A percentile compares a stretch with the other conserved stretches of the same genome.
Evolutionary conservation across 2,797 vertebrate species (phyloP).

Genomic region (Menidia menidia): DNA sequence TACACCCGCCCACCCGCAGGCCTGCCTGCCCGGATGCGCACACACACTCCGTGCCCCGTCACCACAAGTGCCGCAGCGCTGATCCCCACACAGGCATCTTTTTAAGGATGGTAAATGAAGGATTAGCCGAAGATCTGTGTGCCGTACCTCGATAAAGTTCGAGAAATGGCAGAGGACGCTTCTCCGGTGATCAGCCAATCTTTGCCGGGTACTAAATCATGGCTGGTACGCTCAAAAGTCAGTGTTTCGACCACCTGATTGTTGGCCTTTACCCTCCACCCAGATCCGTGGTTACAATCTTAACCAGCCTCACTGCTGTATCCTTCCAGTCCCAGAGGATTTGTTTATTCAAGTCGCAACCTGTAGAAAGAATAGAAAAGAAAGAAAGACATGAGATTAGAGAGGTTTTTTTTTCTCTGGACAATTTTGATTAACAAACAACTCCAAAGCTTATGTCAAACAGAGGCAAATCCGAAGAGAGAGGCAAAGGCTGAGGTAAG

Average conservation of each 20-base stretch:
- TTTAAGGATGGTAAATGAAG: slow-evolving; percentile 39
- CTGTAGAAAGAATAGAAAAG: slow-evolving; percentile 53
- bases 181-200: slow-evolving; percentile 46
- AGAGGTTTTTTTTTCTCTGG: neutral
- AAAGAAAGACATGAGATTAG: slow-evolving; percentile 28
- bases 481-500: slow-evolving; percentile 8
- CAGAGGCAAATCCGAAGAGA: slow-evolving; percentile 12
- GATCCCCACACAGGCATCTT: slow-evolving; percentile 63
- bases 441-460: slow-evolving; percentile 1
- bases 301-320: slow-evolving; percentile 22
- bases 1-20: slow-evolving; percentile 54
- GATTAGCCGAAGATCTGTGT: slow-evolving; percentile 5
- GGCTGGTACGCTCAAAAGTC: slow-evolving; percentile 33
- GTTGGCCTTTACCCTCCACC: slow-evolving; percentile 36
- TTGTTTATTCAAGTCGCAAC: slow-evolving; percentile 40
- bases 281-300: slow-evolving; percentile 24
- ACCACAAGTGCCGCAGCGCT: slow-evolving; percentile 69
- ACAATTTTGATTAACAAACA: slow-evolving; percentile 26
- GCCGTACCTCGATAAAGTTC: slow-evolving; percentile 18
- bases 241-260: neutral
- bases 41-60: slow-evolving; percentile 62
- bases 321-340: slow-evolving; percentile 38
- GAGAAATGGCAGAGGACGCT: slow-evolving; percentile 16
- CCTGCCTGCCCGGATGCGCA: slow-evolving; percentile 53
- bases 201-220: slow-evolving; percentile 67